Percentiles rank a stretch among this genome's conserved stretches.
phyloP scores from a whole-genome alignment of 1,140 invertebrate genomes.

The Calycopis cecrops region DNA sequence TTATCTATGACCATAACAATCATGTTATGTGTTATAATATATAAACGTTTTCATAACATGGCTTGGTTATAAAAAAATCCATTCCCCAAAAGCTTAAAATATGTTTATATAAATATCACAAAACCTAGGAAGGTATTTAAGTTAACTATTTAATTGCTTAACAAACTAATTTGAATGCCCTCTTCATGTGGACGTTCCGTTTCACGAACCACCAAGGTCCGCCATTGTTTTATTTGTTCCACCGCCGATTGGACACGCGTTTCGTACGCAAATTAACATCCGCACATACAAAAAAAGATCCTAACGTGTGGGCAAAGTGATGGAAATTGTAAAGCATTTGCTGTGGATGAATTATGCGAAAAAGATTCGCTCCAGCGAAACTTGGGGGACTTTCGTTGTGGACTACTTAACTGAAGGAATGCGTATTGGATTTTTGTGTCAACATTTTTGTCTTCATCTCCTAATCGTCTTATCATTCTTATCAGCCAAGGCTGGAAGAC shows the following conservation, averaged over 20 bases:
- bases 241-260: conserved; percentile 35
- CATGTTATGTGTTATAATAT: background rate
- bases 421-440: too few species aligned
- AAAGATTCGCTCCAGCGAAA: conserved; percentile 34
- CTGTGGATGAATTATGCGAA: conserved; percentile 18
- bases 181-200: conserved; percentile 5
- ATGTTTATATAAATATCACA: too few species aligned
- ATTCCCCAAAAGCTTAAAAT: too few species aligned
- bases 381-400: conserved; percentile 17
- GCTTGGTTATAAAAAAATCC: too few species aligned
- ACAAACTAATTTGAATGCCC: too few species aligned
- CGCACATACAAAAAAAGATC: conserved; percentile 16
- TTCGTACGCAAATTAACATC: conserved; percentile 22
- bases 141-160: too few species aligned
- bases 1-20: too few species aligned
- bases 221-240: conserved; percentile 47
- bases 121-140: too few species aligned
- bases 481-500: too few species aligned
- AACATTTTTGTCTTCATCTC: too few species aligned
- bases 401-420: background rate
- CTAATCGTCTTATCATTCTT: too few species aligned
- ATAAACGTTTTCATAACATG: too few species aligned
- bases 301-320: background rate
- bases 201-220: conserved; percentile 29
- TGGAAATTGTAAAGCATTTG: background rate